These are phyloP conservation scores for Nicator chloris DNA, from an alignment of 2,113 vertebrate genomes.

Conservation along the genomic window DNA sequence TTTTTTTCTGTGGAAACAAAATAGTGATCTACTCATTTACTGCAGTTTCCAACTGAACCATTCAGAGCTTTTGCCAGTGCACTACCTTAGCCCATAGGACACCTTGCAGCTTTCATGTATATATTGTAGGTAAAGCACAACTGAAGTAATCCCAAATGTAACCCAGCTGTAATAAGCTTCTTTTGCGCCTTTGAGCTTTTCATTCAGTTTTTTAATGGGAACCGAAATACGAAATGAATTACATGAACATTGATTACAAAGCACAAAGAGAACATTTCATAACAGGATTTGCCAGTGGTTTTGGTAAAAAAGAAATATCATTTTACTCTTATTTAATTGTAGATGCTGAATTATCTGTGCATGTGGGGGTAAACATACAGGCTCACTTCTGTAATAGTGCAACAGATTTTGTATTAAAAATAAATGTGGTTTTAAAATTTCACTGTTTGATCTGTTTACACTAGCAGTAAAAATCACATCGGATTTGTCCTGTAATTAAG, in stretches of 20 bases:
- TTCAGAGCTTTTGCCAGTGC: constrained; percentile 47
- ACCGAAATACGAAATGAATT: neutral
- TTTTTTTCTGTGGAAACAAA: constrained; percentile 78
- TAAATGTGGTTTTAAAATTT: constrained; percentile 93
- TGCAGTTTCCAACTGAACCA: constrained; percentile 31
- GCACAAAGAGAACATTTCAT: constrained; percentile 63
- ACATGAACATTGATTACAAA: constrained; percentile 25
- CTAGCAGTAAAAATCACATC: neutral
- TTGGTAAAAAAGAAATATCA: constrained; percentile 18
- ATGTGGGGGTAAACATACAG: constrained; percentile 74
- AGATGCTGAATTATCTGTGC: constrained; percentile 79
- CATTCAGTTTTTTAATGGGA: neutral
- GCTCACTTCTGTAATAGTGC: constrained; percentile 81
- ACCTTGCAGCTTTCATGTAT: constrained; percentile 2
- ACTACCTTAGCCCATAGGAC: neutral
- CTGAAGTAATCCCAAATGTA: neutral
- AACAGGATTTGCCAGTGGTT: constrained; percentile 8
- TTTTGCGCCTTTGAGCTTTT: constrained; percentile 8
- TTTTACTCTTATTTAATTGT: constrained; percentile 58
- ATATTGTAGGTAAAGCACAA: constrained; percentile 58
- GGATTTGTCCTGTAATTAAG: neutral
- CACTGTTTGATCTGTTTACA: constrained; percentile 57
- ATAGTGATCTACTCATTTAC: constrained; percentile 43
- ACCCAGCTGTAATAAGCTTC: constrained; percentile 3
- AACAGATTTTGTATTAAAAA: constrained; percentile 88